Evolutionary conservation across 2,888 invertebrate species (phyloP).

Genomic region (Lottia scabra): DNA sequence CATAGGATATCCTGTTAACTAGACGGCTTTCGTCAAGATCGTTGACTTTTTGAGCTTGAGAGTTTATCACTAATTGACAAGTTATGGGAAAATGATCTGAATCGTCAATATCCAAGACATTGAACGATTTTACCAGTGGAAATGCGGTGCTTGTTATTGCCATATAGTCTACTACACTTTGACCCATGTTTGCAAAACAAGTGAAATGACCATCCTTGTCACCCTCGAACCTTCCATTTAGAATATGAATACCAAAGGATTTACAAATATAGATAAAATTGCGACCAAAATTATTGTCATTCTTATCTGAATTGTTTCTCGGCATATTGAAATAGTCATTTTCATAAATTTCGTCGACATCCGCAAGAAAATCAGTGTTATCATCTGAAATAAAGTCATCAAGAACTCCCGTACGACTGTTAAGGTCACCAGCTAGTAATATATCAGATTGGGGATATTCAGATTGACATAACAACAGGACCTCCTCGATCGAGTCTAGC

Average conservation of each 20-base stretch:
- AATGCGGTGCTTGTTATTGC: not conserved
- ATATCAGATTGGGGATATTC: not conserved
- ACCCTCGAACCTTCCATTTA: not conserved
- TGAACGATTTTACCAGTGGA: not conserved
- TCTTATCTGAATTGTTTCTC: not conserved
- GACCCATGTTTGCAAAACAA: not conserved
- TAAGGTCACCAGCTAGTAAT: not conserved
- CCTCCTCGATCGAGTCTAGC: not conserved
- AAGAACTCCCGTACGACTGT: not conserved
- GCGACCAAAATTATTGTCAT: not conserved
- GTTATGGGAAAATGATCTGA: not conserved
- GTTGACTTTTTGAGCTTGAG: not conserved
- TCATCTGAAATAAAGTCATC: not conserved
- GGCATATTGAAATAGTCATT: not conserved
- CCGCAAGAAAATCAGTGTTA: not conserved
- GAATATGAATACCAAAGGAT: not conserved
- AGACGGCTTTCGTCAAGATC: not conserved
- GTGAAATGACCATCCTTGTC: not conserved
- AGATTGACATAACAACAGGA: not conserved
- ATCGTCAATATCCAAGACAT: not conserved
- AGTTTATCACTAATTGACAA: not conserved
- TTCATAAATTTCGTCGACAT: not conserved
- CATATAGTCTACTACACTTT: not conserved
- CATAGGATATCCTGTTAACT: not conserved
- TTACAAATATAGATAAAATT: not conserved